Percentiles rank a stretch among this genome's conserved stretches.
These are phyloP conservation scores for Macrobrachium nipponense DNA, from an alignment of 1,140 invertebrate species.

Conservation along the genomic window DNA sequence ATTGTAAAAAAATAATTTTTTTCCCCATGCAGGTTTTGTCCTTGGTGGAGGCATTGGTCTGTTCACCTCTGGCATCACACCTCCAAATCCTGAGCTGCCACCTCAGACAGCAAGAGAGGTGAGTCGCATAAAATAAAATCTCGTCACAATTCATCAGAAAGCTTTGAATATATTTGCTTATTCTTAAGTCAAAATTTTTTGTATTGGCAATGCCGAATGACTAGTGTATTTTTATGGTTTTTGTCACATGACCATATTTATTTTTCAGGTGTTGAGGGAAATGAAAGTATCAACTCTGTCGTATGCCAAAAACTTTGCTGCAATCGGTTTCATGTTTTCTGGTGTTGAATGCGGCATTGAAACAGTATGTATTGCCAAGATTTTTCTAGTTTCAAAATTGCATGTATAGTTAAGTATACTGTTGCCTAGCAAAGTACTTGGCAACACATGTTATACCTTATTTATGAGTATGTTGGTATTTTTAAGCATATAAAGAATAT, in stretches of 20 bases:
- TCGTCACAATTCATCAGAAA: neutral
- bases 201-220: neutral
- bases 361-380: slow-evolving; percentile 73
- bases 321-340: slow-evolving; percentile 93
- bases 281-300: slow-evolving; percentile 91
- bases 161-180: neutral
- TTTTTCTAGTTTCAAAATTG: slow-evolving; percentile 15
- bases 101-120: slow-evolving; percentile 80
- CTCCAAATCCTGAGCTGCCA: slow-evolving; percentile 82
- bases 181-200: neutral
- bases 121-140: neutral
- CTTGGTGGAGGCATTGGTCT: slow-evolving; percentile 93
- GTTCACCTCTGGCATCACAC: slow-evolving; percentile 95
- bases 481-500: neutral
- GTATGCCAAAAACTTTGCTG: slow-evolving; percentile 98
- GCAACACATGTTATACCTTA: neutral
- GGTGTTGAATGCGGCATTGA: slow-evolving; percentile 93
- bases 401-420: slow-evolving; percentile 2
- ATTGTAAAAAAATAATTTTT: slow-evolving; percentile 28
- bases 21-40: slow-evolving; percentile 82
- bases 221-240: too few relatives aligned
- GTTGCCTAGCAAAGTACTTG: neutral
- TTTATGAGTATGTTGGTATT: neutral
- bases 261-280: slow-evolving; percentile 81
- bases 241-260: neutral